Conservation (phyloP, 2,888 invertebrate genomes). For the Apotomis capreana region DNA sequence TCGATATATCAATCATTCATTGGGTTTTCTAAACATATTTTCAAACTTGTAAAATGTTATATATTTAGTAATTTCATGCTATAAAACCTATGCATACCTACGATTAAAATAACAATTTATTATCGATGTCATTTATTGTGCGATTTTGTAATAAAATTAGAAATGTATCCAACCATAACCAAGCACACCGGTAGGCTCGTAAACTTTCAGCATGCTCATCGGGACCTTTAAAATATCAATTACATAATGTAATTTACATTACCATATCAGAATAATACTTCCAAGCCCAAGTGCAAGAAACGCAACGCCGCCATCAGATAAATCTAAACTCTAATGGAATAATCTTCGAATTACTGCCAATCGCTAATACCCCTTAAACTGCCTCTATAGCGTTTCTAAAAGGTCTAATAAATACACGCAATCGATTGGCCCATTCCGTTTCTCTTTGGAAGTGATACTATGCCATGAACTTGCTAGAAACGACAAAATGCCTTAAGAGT, state of each 20-base stretch:
- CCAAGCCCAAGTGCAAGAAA: background rate
- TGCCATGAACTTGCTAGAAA: background rate
- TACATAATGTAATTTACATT: background rate
- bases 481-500: background rate
- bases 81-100: too few relatives aligned
- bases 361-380: constrained; percentile 39
- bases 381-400: background rate
- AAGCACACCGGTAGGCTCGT: too few relatives aligned
- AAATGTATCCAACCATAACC: too few relatives aligned
- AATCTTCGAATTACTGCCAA: constrained; percentile 41
- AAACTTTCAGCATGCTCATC: too few relatives aligned
- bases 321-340: constrained; percentile 42
- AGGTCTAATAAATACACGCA: constrained; percentile 38
- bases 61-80: too few relatives aligned
- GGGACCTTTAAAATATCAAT: too few relatives aligned
- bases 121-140: too few relatives aligned
- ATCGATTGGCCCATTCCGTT: constrained; percentile 44
- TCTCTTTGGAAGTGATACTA: constrained; percentile 41
- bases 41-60: too few relatives aligned
- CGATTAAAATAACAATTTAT: too few relatives aligned
- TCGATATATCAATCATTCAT: too few relatives aligned
- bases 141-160: too few relatives aligned
- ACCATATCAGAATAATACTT: background rate
- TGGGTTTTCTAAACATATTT: too few relatives aligned
- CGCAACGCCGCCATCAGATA: background rate